phyloP scores from a whole-genome alignment of 35 echinoderm and acorn worm genomes.

The Ptychodera flava region DNA sequence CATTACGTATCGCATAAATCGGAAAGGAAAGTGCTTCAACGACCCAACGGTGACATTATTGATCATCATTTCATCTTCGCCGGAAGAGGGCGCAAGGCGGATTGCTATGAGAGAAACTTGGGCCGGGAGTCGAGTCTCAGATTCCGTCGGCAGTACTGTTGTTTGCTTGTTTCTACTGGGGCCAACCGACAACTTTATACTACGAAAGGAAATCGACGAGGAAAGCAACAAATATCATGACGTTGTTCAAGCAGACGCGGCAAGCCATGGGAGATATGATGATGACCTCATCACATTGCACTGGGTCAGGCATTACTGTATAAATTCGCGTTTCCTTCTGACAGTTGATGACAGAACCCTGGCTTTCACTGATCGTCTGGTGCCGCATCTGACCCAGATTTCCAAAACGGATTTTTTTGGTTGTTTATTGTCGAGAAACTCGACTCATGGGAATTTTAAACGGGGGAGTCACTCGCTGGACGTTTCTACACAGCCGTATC shows the following conservation, averaged over 20 bases:
- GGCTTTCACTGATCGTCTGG: neutral
- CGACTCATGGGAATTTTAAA: no score
- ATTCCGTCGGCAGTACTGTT: neutral
- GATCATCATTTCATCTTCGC: neutral
- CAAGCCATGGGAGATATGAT: neutral
- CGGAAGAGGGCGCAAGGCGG: neutral
- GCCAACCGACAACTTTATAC: neutral
- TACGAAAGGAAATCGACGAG: neutral
- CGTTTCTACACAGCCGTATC: neutral
- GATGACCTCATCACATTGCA: neutral
- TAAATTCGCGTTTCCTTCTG: neutral
- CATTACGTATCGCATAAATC: no score
- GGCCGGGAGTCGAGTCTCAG: neutral
- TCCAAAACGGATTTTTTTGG: neutral
- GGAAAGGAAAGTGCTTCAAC: neutral
- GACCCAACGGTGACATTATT: neutral
- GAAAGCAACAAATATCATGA: neutral
- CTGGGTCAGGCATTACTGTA: neutral
- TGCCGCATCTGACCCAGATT: neutral
- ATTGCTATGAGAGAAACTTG: neutral
- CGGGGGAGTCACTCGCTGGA: neutral
- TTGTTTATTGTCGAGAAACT: neutral
- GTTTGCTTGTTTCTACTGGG: neutral
- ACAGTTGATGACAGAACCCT: neutral
- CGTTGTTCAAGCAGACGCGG: neutral